A percentile compares a stretch with the other conserved stretches of the same genome.
Conservation (phyloP, 2,888 invertebrate species). For the Drosophila anomelani region DNA sequence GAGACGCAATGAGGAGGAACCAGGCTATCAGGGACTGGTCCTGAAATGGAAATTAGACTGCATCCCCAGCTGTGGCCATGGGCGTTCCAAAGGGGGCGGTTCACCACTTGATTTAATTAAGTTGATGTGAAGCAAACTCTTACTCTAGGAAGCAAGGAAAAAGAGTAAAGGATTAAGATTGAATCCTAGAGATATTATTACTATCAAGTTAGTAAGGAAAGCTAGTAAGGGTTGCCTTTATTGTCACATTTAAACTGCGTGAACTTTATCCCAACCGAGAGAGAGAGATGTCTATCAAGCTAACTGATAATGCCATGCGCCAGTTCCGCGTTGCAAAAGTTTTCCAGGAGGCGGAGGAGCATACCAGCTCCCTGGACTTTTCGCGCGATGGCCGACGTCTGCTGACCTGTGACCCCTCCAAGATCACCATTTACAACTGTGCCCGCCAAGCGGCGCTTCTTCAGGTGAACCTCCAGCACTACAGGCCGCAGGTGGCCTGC, state of each 20-base stretch:
- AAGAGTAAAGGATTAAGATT: neutral
- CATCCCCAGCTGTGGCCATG: conserved; percentile 47
- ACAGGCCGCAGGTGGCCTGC: conserved; percentile 50
- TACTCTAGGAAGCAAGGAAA: too few relatives aligned
- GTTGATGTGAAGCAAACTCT: conserved; percentile 33
- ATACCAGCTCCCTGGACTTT: conserved; percentile 46
- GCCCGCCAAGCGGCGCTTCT: conserved; percentile 6
- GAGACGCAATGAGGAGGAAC: conserved; percentile 60
- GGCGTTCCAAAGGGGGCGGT: conserved; percentile 34
- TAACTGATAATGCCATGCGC: conserved; percentile 40
- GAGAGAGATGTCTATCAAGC: conserved; percentile 18
- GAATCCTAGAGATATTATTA: neutral
- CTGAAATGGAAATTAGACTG: conserved; percentile 73
- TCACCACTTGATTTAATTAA: conserved; percentile 68
- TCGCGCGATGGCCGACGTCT: conserved; percentile 45
- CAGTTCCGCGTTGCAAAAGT: conserved; percentile 46
- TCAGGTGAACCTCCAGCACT: conserved; percentile 41
- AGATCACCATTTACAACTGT: conserved; percentile 46
- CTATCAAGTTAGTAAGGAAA: too few relatives aligned
- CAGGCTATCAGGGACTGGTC: conserved; percentile 33
- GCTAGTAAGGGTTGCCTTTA: neutral
- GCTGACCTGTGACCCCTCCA: conserved; percentile 43
- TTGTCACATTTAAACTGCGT: conserved; percentile 15
- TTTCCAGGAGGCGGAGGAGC: conserved; percentile 23
- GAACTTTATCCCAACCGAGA: neutral